A percentile compares a stretch with the other conserved stretches of the same genome.
phyloP scores from a whole-genome alignment of 2,797 vertebrate genomes.

The Xyrichtys novacula region DNA sequence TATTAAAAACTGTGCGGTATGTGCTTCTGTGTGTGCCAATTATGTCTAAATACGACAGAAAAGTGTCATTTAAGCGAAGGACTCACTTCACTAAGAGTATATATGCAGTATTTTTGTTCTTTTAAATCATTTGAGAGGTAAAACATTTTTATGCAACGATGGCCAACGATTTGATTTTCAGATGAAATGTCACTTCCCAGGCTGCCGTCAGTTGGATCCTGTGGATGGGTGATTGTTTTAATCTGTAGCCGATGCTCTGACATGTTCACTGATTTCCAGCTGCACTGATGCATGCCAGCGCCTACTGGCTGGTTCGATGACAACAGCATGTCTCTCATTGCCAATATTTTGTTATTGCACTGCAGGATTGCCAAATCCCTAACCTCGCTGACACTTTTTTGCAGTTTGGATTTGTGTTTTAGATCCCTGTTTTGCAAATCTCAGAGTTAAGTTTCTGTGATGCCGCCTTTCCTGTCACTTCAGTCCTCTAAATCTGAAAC shows the following conservation, averaged over 20 bases:
- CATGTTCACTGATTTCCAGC: conserved; percentile 40
- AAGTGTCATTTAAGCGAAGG: not conserved
- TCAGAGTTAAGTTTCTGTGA: conserved; percentile 4
- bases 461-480: conserved; percentile 22
- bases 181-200: conserved; percentile 19
- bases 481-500: conserved; percentile 13
- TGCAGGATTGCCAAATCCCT: conserved; percentile 31
- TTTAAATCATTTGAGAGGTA: conserved; percentile 1
- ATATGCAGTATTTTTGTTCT: not conserved
- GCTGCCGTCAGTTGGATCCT: conserved; percentile 11
- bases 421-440: not conserved
- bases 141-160: not conserved
- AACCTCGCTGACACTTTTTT: conserved; percentile 42
- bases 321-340: conserved; percentile 21
- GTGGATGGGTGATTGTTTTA: conserved; percentile 30
- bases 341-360: conserved; percentile 40
- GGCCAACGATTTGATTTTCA: conserved; percentile 19
- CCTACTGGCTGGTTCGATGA: conserved; percentile 17
- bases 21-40: not conserved
- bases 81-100: not conserved
- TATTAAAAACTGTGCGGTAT: not conserved
- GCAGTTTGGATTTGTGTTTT: conserved; percentile 9
- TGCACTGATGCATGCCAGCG: conserved; percentile 30
- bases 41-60: not conserved
- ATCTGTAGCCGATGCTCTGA: conserved; percentile 41